Conservation (phyloP, 1,140 invertebrate species). For the Meloidogyne hapla region DNA sequence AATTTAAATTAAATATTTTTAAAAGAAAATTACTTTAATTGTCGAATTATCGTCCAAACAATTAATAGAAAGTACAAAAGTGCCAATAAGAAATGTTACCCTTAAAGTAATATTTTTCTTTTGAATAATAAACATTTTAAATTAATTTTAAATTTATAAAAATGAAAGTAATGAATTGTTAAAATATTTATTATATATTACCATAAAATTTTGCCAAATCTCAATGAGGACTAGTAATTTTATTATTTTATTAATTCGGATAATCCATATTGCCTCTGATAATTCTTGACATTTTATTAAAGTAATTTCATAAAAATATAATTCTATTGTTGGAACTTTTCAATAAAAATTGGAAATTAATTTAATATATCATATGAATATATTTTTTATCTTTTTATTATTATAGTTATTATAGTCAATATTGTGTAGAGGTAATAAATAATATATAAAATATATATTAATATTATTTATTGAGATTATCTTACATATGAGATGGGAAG, state of each 20-base stretch:
- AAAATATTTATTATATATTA: background rate
- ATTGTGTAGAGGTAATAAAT: too few relatives aligned
- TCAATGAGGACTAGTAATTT: background rate
- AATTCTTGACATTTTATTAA: constrained; percentile 1
- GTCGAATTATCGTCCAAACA: background rate
- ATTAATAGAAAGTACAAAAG: background rate
- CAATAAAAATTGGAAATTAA: background rate
- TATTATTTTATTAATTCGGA: background rate
- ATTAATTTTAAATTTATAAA: background rate
- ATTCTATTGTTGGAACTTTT: background rate
- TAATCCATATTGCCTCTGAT: background rate
- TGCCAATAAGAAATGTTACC: background rate
- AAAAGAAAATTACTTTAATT: background rate
- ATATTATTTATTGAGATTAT: too few relatives aligned
- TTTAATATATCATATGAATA: background rate
- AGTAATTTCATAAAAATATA: too few relatives aligned
- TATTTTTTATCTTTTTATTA: background rate
- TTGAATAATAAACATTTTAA: background rate
- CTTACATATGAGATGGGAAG: too few relatives aligned
- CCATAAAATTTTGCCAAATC: too few relatives aligned
- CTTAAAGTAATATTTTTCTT: background rate
- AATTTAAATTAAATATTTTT: too few relatives aligned
- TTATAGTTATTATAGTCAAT: too few relatives aligned
- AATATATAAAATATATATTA: too few relatives aligned
- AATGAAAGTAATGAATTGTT: background rate